Evolutionary conservation across 35 echinoderm and acorn worm genomes (phyloP).

Genomic region (Apostichopus japonicus): DNA sequence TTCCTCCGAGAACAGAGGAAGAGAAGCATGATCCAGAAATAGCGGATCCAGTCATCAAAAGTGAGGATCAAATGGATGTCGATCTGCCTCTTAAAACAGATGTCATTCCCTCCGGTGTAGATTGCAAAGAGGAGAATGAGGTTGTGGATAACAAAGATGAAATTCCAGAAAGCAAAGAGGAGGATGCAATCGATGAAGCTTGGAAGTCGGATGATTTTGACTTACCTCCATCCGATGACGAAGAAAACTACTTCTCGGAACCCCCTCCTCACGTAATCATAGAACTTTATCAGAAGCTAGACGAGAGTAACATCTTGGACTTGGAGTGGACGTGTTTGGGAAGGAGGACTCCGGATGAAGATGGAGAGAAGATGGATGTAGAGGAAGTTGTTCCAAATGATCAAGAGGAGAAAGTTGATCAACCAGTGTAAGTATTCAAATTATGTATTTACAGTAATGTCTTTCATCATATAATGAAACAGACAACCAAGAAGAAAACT

Average conservation of each 20-base stretch:
- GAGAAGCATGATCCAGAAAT: background rate
- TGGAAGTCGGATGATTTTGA: conserved; percentile 32
- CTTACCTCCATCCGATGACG: conserved; percentile 5
- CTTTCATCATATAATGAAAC: background rate
- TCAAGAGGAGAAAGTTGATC: conserved; percentile 61
- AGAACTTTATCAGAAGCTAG: conserved; percentile 88
- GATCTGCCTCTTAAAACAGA: background rate
- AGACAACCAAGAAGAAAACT: no score
- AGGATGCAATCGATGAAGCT: conserved; percentile 13
- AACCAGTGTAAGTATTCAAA: conserved; percentile 51
- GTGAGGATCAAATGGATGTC: background rate
- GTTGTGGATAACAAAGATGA: background rate
- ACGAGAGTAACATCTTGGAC: conserved; percentile 85
- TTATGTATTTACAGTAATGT: background rate
- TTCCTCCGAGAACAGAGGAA: background rate
- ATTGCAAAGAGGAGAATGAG: background rate
- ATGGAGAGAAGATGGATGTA: conserved; percentile 64
- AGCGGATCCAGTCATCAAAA: background rate
- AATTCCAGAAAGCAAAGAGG: background rate
- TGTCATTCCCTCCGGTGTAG: background rate
- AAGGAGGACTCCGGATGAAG: conserved; percentile 71
- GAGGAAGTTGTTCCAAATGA: conserved; percentile 24
- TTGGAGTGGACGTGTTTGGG: conserved; percentile 93
- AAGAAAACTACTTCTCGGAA: conserved; percentile 49
- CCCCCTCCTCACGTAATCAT: conserved; percentile 80